Base-by-base conservation (phyloP, 2,113 vertebrate species). In the Gallinago paraguaiae region DNA sequence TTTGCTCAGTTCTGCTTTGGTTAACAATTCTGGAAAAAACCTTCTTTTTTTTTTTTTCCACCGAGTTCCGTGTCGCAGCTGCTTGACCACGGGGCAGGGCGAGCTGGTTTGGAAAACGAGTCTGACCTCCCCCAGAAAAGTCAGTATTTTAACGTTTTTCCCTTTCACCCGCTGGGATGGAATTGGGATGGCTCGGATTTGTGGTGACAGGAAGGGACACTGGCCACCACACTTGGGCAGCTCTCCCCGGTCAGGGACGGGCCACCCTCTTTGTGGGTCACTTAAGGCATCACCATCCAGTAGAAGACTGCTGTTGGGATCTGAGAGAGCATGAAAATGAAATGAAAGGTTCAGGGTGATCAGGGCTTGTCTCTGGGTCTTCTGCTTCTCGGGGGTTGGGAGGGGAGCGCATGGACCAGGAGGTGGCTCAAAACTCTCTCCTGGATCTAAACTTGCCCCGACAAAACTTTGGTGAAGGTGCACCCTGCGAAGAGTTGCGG, bases 1-100 rank as follows among this genome's bases (percentile, higher is more conserved):
- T 95, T 91, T 90, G 74, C 81, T 67, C 81, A 48, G 90, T 78
- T 91, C 92, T 87, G 84, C 92, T 94, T 91, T 35, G 82, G 67
- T 95, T 54, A 18, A 50, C 65, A 23, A 75, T 37, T 63, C 82
- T 92, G 91, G 86, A 92, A 79, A 85, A 43, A 43, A 5, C 12
- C 31, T 39, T 28, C 82, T 90, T 88, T 92, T 39, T 28, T 86
- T 90, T 88, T 92, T 57, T 64, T 82, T 41, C 53, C 43, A 7
- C 11, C 74, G 43, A 71, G 56, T 6, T 35, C 82, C 0, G 1
- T 57, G 85, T 61, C 2, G 3, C 3, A 0, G 88, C 82, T 67
- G 39, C 39, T 39, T 39, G 65, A 82, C 78, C 8, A 1, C 3
- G 0, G 90, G 90, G 84, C 90, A 96, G 90, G 94, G 54, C 33